These are phyloP conservation scores for Penaeus chinensis DNA, from an alignment of 1,140 invertebrate species.

Conservation along the genomic window DNA sequence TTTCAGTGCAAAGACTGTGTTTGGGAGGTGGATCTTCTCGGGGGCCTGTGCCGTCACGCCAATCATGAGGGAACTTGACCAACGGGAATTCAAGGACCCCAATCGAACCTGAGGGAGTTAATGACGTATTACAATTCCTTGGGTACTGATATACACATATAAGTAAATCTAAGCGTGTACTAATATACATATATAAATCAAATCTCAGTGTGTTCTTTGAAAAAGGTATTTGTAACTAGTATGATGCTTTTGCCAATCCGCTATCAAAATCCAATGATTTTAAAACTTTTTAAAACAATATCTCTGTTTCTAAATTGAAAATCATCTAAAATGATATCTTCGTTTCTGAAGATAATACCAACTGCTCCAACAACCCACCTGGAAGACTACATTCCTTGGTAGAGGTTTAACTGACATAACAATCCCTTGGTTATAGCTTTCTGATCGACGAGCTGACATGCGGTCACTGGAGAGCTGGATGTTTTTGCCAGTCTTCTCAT, in stretches of 20 bases:
- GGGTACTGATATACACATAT: too few species aligned
- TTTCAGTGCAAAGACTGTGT: constrained; percentile 80
- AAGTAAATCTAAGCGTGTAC: too few species aligned
- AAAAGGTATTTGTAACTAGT: too few species aligned
- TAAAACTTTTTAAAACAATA: background rate
- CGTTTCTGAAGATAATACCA: background rate
- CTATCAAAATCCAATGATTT: too few species aligned
- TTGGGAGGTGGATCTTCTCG: constrained; percentile 76
- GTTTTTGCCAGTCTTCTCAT: constrained; percentile 78
- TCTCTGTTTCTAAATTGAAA: background rate
- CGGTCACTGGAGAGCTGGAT: constrained; percentile 75
- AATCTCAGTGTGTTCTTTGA: too few species aligned
- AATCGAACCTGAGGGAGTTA: constrained; percentile 75
- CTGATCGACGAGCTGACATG: constrained; percentile 75
- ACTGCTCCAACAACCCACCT: constrained; percentile 66
- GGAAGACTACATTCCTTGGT: constrained; percentile 74
- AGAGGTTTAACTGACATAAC: constrained; percentile 75
- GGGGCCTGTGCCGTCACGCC: constrained; percentile 80
- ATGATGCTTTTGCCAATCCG: too few species aligned
- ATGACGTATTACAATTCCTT: too few species aligned
- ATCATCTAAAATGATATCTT: background rate
- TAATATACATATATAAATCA: too few species aligned
- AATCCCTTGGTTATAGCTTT: constrained; percentile 83
- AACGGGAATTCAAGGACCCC: constrained; percentile 79
- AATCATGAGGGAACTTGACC: constrained; percentile 83